A percentile compares a stretch with the other conserved stretches of the same genome.
These are phyloP conservation scores for Agapornis roseicollis DNA, from an alignment of 2,113 vertebrate genomes.

Conservation along the genomic window DNA sequence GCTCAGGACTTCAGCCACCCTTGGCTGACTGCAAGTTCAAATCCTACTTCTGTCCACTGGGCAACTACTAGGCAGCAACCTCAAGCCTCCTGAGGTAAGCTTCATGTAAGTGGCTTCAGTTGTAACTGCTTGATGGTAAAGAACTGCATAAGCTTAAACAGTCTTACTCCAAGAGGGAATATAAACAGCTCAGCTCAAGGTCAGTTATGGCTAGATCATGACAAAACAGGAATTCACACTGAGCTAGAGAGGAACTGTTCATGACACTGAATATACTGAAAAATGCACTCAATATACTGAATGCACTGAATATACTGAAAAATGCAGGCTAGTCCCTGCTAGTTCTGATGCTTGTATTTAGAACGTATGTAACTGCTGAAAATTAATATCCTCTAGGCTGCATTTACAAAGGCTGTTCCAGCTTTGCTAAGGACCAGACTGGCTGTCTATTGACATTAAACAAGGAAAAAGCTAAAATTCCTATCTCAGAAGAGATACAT, in stretches of 20 bases:
- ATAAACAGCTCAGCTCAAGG: neutral
- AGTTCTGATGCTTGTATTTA: neutral
- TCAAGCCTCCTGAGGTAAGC: neutral
- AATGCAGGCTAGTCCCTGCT: neutral
- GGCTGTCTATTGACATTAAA: neutral
- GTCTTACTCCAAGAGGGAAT: neutral
- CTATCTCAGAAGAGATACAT: neutral
- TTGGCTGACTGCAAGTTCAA: neutral
- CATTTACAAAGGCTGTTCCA: neutral
- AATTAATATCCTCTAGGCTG: neutral
- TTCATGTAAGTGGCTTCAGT: neutral
- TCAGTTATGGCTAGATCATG: neutral
- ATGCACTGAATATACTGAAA: neutral
- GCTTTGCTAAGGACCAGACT: neutral
- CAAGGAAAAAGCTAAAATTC: neutral
- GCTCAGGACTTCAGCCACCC: neutral
- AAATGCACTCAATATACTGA: no score
- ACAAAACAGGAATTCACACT: neutral
- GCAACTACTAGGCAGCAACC: neutral
- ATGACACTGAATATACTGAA: neutral
- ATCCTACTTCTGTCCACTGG: neutral
- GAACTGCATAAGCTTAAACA: neutral
- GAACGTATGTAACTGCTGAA: neutral
- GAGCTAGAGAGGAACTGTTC: neutral
- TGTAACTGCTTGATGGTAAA: neutral